Evolutionary conservation across 2,888 invertebrate species (phyloP).

Genomic region (Philaethria dido): DNA sequence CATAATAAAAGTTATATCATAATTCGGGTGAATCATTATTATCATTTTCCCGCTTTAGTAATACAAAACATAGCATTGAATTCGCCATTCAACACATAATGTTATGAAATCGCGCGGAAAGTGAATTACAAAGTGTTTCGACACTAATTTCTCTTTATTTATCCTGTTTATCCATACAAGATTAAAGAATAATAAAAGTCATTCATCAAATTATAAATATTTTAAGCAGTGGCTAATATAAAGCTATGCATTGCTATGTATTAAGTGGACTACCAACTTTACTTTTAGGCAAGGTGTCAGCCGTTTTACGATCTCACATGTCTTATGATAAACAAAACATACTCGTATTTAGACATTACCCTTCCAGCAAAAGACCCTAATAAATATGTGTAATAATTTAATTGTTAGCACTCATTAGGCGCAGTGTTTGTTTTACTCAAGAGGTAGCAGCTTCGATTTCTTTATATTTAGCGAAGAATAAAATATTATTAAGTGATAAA

Average conservation of each 20-base stretch:
- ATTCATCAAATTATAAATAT: too few species aligned
- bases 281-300: conserved; percentile 31
- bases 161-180: too few species aligned
- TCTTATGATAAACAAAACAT: conserved; percentile 40
- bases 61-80: too few species aligned
- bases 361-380: conserved; percentile 16
- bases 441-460: neutral
- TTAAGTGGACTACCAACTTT: conserved; percentile 13
- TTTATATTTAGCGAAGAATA: neutral
- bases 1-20: too few species aligned
- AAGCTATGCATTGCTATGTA: conserved; percentile 15
- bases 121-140: too few species aligned
- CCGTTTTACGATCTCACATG: conserved; percentile 37
- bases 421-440: neutral
- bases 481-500: too few species aligned
- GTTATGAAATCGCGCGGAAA: too few species aligned
- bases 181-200: too few species aligned
- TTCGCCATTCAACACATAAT: too few species aligned
- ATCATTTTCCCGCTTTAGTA: too few species aligned
- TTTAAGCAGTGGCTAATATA: neutral
- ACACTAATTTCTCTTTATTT: too few species aligned
- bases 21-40: too few species aligned
- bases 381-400: conserved; percentile 17
- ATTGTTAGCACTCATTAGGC: conserved; percentile 1
- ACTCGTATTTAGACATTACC: conserved; percentile 37